A percentile compares a stretch with the other conserved stretches of the same genome.
These are phyloP conservation scores for Xestia sexstrigata DNA, from an alignment of 2,888 invertebrate genomes.

Conservation along the genomic window DNA sequence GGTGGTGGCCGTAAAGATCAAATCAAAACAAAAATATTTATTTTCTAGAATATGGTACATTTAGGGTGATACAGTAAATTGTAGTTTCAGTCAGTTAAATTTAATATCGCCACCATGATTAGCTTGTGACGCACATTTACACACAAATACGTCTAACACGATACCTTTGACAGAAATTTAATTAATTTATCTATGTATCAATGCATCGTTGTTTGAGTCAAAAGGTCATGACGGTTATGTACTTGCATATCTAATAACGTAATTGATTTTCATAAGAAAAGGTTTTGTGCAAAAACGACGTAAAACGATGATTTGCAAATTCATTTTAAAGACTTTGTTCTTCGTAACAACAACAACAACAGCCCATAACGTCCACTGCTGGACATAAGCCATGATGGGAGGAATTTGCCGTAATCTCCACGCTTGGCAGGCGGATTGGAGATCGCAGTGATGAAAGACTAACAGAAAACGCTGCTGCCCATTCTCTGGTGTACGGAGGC, in stretches of 20 bases:
- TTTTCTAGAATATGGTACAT: no score
- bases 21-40: no score
- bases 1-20: not conserved
- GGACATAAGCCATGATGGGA: no score
- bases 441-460: no score
- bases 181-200: conserved; percentile 5
- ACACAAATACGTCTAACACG: not conserved
- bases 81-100: not conserved
- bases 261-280: conserved; percentile 6
- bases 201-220: not conserved
- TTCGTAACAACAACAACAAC: no score
- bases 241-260: not conserved
- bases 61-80: no score
- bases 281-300: not conserved
- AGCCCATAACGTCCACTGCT: no score
- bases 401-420: no score
- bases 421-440: no score
- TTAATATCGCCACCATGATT: not conserved
- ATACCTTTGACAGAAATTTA: not conserved
- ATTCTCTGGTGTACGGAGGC: no score
- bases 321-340: not conserved
- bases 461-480: no score
- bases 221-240: not conserved
- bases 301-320: conserved; percentile 1
- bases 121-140: conserved; percentile 18